These are phyloP conservation scores for Drosophila infuscata DNA, from an alignment of 2,888 invertebrate genomes.

Conservation along the genomic window DNA sequence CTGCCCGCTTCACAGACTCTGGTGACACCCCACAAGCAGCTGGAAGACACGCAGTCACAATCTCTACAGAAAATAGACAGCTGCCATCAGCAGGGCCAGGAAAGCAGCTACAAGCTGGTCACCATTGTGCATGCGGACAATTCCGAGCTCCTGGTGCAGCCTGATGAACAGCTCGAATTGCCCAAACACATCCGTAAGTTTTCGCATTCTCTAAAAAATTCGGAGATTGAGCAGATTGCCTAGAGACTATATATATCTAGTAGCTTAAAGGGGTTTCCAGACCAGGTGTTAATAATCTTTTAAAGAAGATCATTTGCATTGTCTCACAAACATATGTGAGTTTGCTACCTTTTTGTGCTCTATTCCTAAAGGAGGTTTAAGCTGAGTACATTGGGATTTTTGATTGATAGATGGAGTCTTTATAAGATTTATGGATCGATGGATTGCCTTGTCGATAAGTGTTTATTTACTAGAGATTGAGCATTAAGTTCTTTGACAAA, in stretches of 20 bases:
- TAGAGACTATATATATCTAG: neutral
- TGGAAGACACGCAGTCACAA: slow-evolving; percentile 52
- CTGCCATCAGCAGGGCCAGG: neutral
- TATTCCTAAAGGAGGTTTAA: no score
- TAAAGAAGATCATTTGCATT: no score
- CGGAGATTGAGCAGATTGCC: neutral
- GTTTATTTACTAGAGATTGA: no score
- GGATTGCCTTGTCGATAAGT: no score
- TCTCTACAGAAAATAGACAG: slow-evolving; percentile 36
- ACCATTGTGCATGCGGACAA: slow-evolving; percentile 48
- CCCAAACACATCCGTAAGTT: slow-evolving; percentile 65
- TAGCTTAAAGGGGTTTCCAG: no score
- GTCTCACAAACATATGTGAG: no score
- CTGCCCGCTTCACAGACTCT: slow-evolving; percentile 1
- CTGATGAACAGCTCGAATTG: slow-evolving; percentile 48
- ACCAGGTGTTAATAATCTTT: no score
- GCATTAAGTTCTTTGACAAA: no score
- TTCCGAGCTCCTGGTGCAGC: slow-evolving; percentile 52
- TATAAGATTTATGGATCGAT: no score
- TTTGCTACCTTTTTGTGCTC: no score
- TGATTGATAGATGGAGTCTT: no score
- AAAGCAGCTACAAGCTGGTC: slow-evolving; percentile 59
- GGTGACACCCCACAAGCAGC: slow-evolving; percentile 37
- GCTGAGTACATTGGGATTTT: no score
- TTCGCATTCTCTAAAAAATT: neutral